These are phyloP conservation scores for Pteropus alecto DNA, from an alignment of 2,113 vertebrate species.

Conservation along the genomic window DNA sequence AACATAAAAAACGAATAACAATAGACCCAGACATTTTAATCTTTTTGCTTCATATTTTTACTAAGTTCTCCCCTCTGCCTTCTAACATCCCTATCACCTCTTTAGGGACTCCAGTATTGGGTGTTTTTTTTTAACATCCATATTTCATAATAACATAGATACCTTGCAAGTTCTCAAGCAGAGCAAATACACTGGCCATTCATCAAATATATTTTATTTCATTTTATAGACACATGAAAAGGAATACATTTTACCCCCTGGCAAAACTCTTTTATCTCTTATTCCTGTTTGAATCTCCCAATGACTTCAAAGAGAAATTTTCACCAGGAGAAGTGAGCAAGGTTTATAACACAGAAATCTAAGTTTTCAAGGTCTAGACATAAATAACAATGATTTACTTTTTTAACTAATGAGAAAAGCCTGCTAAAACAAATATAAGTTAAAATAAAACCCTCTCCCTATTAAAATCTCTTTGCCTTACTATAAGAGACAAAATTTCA, in stretches of 20 bases:
- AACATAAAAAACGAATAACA: background rate
- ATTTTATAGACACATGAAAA: conserved; percentile 75
- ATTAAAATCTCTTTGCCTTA: background rate
- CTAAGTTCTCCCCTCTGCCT: background rate
- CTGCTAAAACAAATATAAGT: background rate
- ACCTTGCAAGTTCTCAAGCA: conserved; percentile 54
- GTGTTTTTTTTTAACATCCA: conserved; percentile 40
- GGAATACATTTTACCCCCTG: conserved; percentile 55
- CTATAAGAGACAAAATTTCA: background rate
- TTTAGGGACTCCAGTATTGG: background rate
- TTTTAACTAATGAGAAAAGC: background rate
- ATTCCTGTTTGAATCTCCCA: conserved; percentile 67
- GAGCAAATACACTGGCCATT: conserved; percentile 63
- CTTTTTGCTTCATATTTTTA: background rate
- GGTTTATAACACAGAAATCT: conserved; percentile 48
- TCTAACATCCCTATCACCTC: background rate
- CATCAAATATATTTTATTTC: conserved; percentile 64
- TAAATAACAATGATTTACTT: conserved; percentile 23
- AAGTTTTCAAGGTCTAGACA: conserved; percentile 53
- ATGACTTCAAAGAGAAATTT: conserved; percentile 67
- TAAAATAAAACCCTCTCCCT: background rate
- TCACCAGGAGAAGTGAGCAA: conserved; percentile 52
- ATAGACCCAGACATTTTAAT: background rate
- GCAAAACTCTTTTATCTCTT: conserved; percentile 60
- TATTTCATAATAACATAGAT: conserved; percentile 68